These are phyloP conservation scores for Muscidifurax raptorellus DNA, from an alignment of 1,140 invertebrate genomes.

Conservation along the genomic window DNA sequence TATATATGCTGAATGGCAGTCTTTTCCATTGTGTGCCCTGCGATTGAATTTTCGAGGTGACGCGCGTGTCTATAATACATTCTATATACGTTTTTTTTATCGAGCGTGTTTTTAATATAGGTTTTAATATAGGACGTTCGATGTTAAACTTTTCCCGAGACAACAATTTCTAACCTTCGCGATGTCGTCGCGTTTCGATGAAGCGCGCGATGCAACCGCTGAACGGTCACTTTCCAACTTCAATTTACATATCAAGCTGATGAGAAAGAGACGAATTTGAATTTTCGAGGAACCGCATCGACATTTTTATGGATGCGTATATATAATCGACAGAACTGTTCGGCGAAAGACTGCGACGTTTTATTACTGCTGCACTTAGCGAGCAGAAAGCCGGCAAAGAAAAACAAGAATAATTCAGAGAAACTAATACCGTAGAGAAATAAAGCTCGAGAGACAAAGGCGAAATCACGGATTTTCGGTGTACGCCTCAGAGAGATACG, in stretches of 20 bases:
- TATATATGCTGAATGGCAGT: background rate
- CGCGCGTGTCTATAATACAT: background rate
- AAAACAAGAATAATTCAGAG: background rate
- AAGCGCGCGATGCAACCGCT: background rate
- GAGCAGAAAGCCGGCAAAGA: background rate
- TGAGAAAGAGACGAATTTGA: no score
- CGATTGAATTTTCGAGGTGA: background rate
- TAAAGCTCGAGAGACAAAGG: no score
- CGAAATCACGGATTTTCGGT: no score
- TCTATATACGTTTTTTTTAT: no score
- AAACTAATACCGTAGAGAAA: no score
- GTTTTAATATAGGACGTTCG: background rate
- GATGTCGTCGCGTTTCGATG: background rate
- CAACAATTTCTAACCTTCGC: background rate
- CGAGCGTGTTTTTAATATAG: no score
- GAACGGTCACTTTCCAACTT: background rate
- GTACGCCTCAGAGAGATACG: background rate
- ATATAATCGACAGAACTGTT: background rate
- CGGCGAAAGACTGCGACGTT: background rate
- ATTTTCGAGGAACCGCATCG: background rate
- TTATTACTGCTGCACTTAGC: background rate
- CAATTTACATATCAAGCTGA: conserved; percentile 12
- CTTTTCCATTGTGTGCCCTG: background rate
- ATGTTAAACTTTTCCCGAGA: no score
- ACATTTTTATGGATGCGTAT: background rate